phyloP scores from a whole-genome alignment of 2,797 vertebrate genomes.

The Cossypha dichroa region DNA sequence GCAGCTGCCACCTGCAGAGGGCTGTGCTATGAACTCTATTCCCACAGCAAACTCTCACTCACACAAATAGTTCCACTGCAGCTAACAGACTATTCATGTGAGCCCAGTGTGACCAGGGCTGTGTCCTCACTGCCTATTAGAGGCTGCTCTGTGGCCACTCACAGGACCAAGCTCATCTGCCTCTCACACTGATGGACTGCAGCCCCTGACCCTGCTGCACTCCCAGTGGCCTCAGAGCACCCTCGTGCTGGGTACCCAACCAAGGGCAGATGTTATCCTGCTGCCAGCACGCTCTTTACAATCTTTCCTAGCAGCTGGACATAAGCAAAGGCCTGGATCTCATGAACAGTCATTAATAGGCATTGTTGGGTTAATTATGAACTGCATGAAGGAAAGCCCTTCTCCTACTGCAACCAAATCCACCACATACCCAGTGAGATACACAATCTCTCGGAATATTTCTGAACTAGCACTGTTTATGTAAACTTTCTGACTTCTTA shows the following conservation, averaged over 20 bases:
- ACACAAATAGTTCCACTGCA: not conserved
- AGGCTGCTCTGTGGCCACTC: not conserved
- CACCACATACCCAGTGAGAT: not conserved
- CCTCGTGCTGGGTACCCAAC: not conserved
- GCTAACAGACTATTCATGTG: not conserved
- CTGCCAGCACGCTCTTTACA: not conserved
- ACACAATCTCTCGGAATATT: accelerated
- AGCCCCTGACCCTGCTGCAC: not conserved
- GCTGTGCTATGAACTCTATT: not conserved
- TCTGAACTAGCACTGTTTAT: not conserved
- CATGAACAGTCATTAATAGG: not conserved
- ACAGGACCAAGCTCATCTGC: not conserved
- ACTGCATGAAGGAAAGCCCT: not conserved
- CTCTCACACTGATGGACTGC: not conserved
- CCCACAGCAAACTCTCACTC: not conserved
- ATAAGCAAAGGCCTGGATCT: not conserved
- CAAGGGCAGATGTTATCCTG: not conserved
- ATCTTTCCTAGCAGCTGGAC: not conserved
- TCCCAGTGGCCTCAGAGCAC: not conserved
- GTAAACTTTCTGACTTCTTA: not conserved
- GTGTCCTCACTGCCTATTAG: not conserved
- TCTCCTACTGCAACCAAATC: not conserved
- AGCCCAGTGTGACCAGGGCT: not conserved
- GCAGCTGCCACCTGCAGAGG: not conserved
- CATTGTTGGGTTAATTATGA: not conserved